phyloP scores from a whole-genome alignment of 2,888 invertebrate species.

The Euzetes globulus region DNA sequence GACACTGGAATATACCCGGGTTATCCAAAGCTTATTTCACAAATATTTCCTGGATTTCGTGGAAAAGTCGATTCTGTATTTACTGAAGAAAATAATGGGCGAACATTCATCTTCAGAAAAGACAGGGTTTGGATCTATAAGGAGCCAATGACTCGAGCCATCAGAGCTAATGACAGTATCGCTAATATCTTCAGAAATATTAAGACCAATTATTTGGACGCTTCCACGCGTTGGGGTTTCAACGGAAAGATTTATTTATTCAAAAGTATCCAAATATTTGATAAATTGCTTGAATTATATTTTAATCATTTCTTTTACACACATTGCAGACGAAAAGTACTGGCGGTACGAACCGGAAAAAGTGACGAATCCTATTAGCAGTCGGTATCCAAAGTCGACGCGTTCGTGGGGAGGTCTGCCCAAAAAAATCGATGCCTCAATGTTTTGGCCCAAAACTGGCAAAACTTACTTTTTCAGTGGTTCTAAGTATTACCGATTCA shows the following conservation, averaged over 20 bases:
- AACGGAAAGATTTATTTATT: conserved; percentile 96
- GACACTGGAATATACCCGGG: conserved; percentile 69
- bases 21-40: conserved; percentile 73
- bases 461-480: conserved; percentile 94
- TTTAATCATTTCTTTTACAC: background rate
- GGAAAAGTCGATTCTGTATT: conserved; percentile 87
- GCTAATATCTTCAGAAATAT: conserved; percentile 77
- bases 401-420: conserved; percentile 84
- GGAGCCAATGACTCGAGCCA: conserved; percentile 61
- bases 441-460: conserved; percentile 78
- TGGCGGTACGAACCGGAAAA: conserved; percentile 87
- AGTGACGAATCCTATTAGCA: conserved; percentile 70
- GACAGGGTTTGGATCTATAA: conserved; percentile 77
- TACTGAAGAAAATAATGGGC: conserved; percentile 79
- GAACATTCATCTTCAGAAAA: conserved; percentile 77
- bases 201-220: conserved; percentile 80
- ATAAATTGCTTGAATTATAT: background rate
- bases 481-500: conserved; percentile 85
- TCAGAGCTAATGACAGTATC: conserved; percentile 82
- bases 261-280: conserved; percentile 58
- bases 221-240: conserved; percentile 74
- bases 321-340: conserved; percentile 62
- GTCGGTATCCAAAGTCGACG: conserved; percentile 74
- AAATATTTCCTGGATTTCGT: conserved; percentile 57
- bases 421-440: conserved; percentile 72